Percentiles rank a stretch among this genome's conserved stretches.
Evolutionary conservation across 2,888 invertebrate species (phyloP).

Genomic region (Stramonita haemastoma): DNA sequence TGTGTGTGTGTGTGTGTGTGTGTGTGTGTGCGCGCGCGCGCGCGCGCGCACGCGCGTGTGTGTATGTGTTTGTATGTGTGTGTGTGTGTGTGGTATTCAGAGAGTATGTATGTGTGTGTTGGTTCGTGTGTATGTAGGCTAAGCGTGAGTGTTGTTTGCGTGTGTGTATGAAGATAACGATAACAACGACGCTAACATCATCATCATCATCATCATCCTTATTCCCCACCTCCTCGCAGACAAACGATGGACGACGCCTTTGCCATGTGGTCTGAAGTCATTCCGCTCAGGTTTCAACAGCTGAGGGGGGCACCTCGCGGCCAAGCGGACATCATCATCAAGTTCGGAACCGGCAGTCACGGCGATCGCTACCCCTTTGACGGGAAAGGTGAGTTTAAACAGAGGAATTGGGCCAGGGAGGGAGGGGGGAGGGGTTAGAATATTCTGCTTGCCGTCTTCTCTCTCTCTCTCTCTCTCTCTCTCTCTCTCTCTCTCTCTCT

Average conservation of each 20-base stretch:
- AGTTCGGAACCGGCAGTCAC: constrained; percentile 9
- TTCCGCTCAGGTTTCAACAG: constrained; percentile 28
- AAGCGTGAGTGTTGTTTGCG: not conserved
- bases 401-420: not conserved
- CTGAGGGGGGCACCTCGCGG: not conserved
- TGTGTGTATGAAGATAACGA: not conserved
- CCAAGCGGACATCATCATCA: constrained; percentile 32
- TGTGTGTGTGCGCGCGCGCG: not conserved
- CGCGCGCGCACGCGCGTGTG: no score
- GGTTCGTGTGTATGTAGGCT: not conserved
- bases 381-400: constrained; percentile 5
- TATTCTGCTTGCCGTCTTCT: not conserved
- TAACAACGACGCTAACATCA: not conserved
- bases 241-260: constrained; percentile 7
- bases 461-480: no score
- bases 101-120: not conserved
- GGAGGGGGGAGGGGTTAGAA: no score
- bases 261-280: constrained; percentile 4
- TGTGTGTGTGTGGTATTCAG: not conserved
- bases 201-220: not conserved
- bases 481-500: no score
- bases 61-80: not conserved
- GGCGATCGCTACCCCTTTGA: constrained; percentile 38
- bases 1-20: not conserved
- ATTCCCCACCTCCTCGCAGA: not conserved